Evolutionary conservation across 2,888 invertebrate genomes (phyloP).

Genomic region (Dione juno): DNA sequence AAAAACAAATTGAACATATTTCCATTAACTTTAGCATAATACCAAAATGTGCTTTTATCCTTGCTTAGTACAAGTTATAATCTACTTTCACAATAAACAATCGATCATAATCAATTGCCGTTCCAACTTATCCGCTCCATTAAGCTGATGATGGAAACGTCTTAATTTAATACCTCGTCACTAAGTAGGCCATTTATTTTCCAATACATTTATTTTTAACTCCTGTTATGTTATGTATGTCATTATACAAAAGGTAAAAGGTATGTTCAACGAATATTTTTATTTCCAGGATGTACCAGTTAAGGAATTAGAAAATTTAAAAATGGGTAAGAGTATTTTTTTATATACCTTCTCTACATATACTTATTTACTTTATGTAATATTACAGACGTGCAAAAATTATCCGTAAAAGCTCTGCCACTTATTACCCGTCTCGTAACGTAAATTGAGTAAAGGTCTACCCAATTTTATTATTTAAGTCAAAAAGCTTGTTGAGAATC

Average conservation of each 20-base stretch:
- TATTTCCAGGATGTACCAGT: conserved; percentile 75
- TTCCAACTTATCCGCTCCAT: conserved; percentile 19
- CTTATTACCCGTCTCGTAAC: conserved; percentile 19
- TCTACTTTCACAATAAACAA: neutral
- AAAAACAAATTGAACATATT: neutral
- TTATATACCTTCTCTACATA: neutral
- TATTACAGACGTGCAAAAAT: neutral
- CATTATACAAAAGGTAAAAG: too few relatives aligned
- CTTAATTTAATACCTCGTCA: conserved; percentile 25
- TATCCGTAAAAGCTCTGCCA: conserved; percentile 10
- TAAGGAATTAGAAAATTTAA: conserved; percentile 73
- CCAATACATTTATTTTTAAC: neutral
- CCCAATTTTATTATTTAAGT: conserved; percentile 13
- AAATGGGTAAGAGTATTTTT: conserved; percentile 62
- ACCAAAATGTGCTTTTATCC: neutral
- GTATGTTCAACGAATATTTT: too few relatives aligned
- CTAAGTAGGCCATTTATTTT: conserved; percentile 24
- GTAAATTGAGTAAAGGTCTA: conserved; percentile 23
- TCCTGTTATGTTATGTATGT: neutral
- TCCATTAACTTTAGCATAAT: neutral
- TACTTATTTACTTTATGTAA: neutral
- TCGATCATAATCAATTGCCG: conserved; percentile 27
- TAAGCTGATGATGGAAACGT: conserved; percentile 29
- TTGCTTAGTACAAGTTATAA: neutral
- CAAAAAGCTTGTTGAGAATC: conserved; percentile 10